A percentile compares a stretch with the other conserved stretches of the same genome.
Conservation (phyloP, 1,140 invertebrate genomes). For the Archivesica marissinica region DNA sequence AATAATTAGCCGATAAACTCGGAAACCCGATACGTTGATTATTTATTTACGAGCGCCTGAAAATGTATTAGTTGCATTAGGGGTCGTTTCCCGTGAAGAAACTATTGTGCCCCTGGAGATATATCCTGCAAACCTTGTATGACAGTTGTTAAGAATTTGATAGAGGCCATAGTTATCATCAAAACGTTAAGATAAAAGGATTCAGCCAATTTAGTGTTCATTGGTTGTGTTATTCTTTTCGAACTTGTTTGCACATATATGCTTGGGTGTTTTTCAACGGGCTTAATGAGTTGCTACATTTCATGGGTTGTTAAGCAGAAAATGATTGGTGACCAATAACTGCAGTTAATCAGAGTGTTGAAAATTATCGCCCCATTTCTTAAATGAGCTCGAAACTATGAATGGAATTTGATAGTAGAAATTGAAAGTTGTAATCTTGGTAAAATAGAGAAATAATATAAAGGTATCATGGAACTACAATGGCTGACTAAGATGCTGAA, state of each 20-base stretch:
- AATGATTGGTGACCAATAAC: neutral
- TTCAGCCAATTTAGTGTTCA: conserved; percentile 5
- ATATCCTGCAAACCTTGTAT: conserved; percentile 6
- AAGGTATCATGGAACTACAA: conserved; percentile 31
- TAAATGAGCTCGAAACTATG: neutral
- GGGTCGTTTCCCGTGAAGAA: conserved; percentile 24
- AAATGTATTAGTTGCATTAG: neutral
- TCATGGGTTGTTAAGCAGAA: neutral
- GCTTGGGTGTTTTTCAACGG: neutral
- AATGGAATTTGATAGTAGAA: neutral
- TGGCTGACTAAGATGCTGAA: conserved; percentile 39
- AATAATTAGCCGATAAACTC: neutral
- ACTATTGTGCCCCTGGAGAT: neutral
- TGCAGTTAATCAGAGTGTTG: conserved; percentile 28
- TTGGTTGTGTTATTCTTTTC: conserved; percentile 13
- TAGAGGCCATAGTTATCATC: conserved; percentile 9
- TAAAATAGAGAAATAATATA: neutral
- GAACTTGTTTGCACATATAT: neutral
- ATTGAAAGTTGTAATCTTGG: neutral
- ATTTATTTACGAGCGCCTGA: neutral
- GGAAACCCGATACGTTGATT: neutral
- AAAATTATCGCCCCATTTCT: neutral
- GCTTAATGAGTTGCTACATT: neutral
- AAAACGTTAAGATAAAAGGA: neutral
- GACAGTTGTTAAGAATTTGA: neutral